Base-by-base conservation (phyloP, 2,113 vertebrate genomes). In the Oceanodroma tethys region DNA sequence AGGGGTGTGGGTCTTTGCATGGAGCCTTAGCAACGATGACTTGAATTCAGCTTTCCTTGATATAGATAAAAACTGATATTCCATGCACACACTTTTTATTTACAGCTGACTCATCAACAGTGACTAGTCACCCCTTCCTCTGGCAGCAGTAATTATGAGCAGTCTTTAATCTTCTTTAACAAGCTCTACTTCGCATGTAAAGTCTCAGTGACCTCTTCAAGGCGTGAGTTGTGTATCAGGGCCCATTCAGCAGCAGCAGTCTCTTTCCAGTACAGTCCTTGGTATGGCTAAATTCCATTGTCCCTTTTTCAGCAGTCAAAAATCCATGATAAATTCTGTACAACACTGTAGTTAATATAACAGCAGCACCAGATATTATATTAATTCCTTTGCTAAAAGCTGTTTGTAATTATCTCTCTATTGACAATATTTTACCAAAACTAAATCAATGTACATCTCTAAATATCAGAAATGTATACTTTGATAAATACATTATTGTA, bases 331-430 rank as follows among this genome's bases (percentile, higher is more conserved):
- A 98, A 98, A 98, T 98, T 98, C 97, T 98, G 97, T 98, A 98
- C 97, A 98, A 98, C 98, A 98, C 98, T 98, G 98, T 97, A 98
- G 98, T 98, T 97, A 98, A 98, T 98, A 98, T 98, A 98, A 98
- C 97, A 98, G 98, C 98, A 98, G 98, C 98, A 98, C 98, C 98
- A 98, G 97, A 98, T 98, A 98, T 98, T 95, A 95, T 97, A 98
- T 98, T 98, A 98, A 98, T 98, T 98, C 97, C 94, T 98, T 98
- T 97, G 98, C 97, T 98, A 98, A 97, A 98, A 98, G 96, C 85
- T 97, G 91, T 97, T 97, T 91, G 66, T 90, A 97, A 91, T 97
- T 97, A 98, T 97, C 97, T 98, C 96, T 97, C 96, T 98, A 96
- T 88, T 83, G 96, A 98, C 97, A 98, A 75, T 96, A 70, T 97